A percentile compares a stretch with the other conserved stretches of the same genome.
Evolutionary conservation across 2,113 vertebrate species (phyloP).

Genomic region (Dascyllus trimaculatus): DNA sequence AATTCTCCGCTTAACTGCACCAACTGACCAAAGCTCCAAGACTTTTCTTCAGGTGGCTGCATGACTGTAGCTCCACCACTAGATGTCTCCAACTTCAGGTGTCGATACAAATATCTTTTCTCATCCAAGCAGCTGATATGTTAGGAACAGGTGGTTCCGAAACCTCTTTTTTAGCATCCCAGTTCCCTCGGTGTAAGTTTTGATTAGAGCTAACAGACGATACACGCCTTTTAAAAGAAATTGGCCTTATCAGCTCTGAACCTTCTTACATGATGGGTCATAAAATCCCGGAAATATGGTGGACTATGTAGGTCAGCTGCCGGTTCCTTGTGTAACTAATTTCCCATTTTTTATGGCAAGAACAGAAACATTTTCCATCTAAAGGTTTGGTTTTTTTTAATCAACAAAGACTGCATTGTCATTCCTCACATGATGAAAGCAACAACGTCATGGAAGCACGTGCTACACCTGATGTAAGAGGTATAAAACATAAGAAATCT

Average conservation of each 20-base stretch:
- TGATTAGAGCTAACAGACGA: neutral
- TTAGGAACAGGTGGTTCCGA: neutral
- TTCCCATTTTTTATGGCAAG: conserved; percentile 15
- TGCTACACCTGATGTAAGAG: neutral
- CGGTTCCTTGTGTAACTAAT: neutral
- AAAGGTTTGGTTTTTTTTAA: neutral
- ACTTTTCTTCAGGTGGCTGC: no score
- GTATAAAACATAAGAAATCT: conserved; percentile 22
- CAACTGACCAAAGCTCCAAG: no score
- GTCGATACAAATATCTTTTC: neutral
- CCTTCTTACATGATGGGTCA: neutral
- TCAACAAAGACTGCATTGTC: neutral
- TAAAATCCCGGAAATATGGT: conserved; percentile 15
- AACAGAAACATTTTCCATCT: neutral
- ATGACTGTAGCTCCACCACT: conserved; percentile 35
- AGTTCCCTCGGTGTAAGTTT: neutral
- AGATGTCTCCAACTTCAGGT: conserved; percentile 38
- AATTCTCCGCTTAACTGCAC: no score
- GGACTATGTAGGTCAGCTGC: neutral
- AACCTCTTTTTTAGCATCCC: neutral
- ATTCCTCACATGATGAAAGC: neutral
- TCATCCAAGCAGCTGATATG: neutral
- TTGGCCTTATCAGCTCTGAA: conserved; percentile 17
- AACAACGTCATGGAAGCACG: neutral
- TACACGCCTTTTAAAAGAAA: neutral